Evolutionary conservation across 2,113 vertebrate species (phyloP).

Genomic region (Crocuta crocuta): DNA sequence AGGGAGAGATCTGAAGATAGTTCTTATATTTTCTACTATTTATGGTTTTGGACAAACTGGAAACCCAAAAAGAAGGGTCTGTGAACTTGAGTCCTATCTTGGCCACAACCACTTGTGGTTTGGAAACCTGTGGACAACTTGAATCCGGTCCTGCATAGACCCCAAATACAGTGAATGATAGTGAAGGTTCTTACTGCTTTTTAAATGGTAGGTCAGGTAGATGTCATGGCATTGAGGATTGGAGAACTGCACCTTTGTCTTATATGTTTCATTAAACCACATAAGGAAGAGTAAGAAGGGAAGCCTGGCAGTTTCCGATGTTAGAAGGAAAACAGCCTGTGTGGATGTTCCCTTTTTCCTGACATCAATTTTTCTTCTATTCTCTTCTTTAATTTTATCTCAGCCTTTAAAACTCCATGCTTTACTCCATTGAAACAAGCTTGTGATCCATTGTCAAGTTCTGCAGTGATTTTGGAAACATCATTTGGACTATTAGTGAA

Average conservation of each 20-base stretch:
- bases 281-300: not conserved
- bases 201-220: not conserved
- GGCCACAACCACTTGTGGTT: not conserved
- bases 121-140: not conserved
- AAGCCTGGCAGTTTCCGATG: not conserved
- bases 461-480: not conserved
- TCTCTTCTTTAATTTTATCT: not conserved
- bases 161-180: not conserved
- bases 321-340: not conserved
- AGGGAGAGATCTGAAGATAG: not conserved
- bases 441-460: not conserved
- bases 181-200: not conserved
- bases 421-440: not conserved
- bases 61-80: not conserved
- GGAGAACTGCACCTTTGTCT: not conserved
- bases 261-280: not conserved
- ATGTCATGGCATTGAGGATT: not conserved
- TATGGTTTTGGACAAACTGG: not conserved
- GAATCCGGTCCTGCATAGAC: not conserved
- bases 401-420: not conserved
- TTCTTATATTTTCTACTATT: not conserved
- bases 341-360: not conserved
- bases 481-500: not conserved
- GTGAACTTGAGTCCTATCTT: not conserved
- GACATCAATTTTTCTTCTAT: not conserved